Base-by-base conservation (phyloP, 2,797 vertebrate species). In the Ctenopoma kingsleyae region DNA sequence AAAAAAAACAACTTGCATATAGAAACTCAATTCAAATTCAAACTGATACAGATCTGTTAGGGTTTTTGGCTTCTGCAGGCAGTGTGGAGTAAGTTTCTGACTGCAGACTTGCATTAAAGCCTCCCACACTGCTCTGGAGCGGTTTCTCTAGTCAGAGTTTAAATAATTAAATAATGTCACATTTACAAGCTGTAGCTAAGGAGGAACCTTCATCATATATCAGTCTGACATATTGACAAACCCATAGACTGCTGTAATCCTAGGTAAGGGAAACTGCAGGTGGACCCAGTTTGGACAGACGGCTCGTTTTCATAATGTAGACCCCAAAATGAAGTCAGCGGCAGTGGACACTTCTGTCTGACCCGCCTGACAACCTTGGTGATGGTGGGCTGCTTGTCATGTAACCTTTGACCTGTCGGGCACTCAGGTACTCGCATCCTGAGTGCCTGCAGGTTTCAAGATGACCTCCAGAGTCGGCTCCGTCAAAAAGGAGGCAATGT, bases 31-130 rank as follows among this genome's bases (percentile, higher is more conserved):
- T 68, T 23, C 32, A 32, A 30, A 63, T 65, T 30, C 51, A 43
- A 44, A 51, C 47, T 54, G 8, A 44, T 25, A 25, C 9, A 7
- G 44, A n/a, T 56, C 17, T 69, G 51, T 19, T 19, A n/a, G 44
- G 32, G 30, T 53, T 63, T 35, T 60, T 35, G 9, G 67, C 51
- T 67, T 30, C 65, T 81, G 56, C 60, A 56, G 74, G 49, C 48
- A 58, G 61, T 70, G 68, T 67, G 57, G 65, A 75, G 57, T 65
- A 46, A 51, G 59, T 78, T 76, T 80, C 36, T 41, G 53, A 65
- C 63, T 70, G 56, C 71, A 67, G 63, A 61, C 66, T 59, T 82
- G 78, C 76, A 81, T 81, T 81, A 87, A 87, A 47, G 67, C 75
- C 76, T 78, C 76, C 77, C 70, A 76, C 83, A 71, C 64, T 50